Base-by-base conservation (phyloP, 2,797 vertebrate genomes). In the Pseudochromis fuscus region DNA sequence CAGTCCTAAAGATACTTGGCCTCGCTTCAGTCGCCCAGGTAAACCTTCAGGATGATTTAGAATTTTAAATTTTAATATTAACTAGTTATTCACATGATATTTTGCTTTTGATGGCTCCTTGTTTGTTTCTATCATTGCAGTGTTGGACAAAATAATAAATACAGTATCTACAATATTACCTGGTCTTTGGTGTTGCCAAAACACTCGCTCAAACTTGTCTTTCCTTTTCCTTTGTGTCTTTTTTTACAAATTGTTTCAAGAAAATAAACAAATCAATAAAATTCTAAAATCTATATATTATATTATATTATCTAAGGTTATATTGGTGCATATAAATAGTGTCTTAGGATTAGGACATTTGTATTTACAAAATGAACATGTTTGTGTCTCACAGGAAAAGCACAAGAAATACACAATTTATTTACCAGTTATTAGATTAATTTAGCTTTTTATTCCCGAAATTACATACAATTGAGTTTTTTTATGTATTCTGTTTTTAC, bases 21-120 rank as follows among this genome's bases (percentile, higher is more conserved):
- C 98, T 37, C 96, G 97, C 59, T 98, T 96, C 75, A 96, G 94
- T 88, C 97, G 95, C 58, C 95, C 96, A 93, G 98, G 98, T 98
- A 84, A 3, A 23, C 12, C 23, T 80, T 42, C n/a, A 38, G 30
- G 4, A 12, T 57, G 15, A n/a, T n/a, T n/a, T n/a, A n/a, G n/a
- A n/a, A n/a, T n/a, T n/a, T n/a, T n/a, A n/a, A n/a, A n/a, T n/a
- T n/a, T n/a, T n/a, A 40, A 15, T 40, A 18, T 40, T 40, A 13
- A 40, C 2, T 40, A 15, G 38, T 40, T 40, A 5, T 2, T n/a
- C n/a, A n/a, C n/a, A n/a, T n/a, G n/a, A n/a, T n/a, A n/a, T n/a
- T n/a, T n/a, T n/a, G n/a, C 4, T 30, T 42, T 4, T 15, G 44
- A 44, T 44, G 6, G 35, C 13, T 35, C n/a, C 9, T 25, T 10